Evolutionary conservation across 2,113 vertebrate species (phyloP).

Genomic region (Cryptoleucopteryx plumbea): DNA sequence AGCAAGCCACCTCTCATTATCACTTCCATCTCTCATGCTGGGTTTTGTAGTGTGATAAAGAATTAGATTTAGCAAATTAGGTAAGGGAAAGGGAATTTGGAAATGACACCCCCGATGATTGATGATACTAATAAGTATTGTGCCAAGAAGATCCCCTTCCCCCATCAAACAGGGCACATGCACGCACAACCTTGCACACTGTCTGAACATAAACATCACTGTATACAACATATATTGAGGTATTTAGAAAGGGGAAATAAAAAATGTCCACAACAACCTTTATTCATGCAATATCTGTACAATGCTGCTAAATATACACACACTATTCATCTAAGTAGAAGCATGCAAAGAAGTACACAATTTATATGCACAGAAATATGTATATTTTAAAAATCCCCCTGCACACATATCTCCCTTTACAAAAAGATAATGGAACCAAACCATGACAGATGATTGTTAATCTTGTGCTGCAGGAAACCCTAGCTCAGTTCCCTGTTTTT

Average conservation of each 20-base stretch:
- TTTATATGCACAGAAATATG: background rate
- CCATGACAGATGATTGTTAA: slow-evolving; percentile 35
- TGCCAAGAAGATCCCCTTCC: slow-evolving; percentile 28
- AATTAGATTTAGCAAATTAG: slow-evolving; percentile 72
- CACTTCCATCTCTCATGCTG: slow-evolving; percentile 61
- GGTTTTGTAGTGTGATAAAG: slow-evolving; percentile 58
- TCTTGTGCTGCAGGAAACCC: slow-evolving; percentile 18
- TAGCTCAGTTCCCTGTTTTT: background rate
- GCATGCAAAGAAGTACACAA: background rate
- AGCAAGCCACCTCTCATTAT: slow-evolving; percentile 61
- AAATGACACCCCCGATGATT: slow-evolving; percentile 62
- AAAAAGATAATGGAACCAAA: slow-evolving; percentile 20
- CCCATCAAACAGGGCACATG: background rate
- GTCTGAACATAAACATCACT: background rate
- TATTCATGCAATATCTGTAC: background rate
- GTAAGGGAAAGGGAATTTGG: slow-evolving; percentile 64
- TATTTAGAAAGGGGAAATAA: background rate
- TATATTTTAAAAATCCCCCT: background rate
- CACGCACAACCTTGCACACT: background rate
- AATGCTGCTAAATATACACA: background rate
- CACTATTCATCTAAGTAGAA: background rate
- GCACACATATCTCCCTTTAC: background rate
- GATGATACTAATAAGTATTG: slow-evolving; percentile 67
- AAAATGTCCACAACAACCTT: background rate
- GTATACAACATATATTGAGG: background rate